These are phyloP conservation scores for Caradrina clavipalpis DNA, from an alignment of 2,888 invertebrate genomes.

Conservation along the genomic window DNA sequence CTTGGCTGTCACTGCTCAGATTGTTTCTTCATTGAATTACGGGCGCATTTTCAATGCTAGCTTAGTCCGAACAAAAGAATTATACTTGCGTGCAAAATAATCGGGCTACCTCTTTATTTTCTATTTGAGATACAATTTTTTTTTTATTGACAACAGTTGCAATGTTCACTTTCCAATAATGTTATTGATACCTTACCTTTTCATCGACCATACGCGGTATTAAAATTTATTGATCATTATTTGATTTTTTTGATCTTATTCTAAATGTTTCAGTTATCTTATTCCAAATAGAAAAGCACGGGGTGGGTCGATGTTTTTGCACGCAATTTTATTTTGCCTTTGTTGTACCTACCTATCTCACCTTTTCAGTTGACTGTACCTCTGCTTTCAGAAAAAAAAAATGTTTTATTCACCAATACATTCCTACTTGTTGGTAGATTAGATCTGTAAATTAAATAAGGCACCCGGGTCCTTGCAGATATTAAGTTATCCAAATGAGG, in stretches of 20 bases:
- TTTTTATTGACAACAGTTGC: too few relatives aligned
- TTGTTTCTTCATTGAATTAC: neutral
- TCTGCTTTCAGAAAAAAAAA: conserved; percentile 12
- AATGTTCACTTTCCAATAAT: too few relatives aligned
- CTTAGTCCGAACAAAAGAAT: neutral
- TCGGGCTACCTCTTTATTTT: too few relatives aligned
- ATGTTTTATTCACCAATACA: conserved; percentile 33
- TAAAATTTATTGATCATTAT: too few relatives aligned
- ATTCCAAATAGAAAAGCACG: too few relatives aligned
- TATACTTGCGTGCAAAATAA: too few relatives aligned
- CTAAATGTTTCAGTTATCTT: too few relatives aligned
- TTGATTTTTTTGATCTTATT: too few relatives aligned
- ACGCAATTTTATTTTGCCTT: conserved; percentile 1
- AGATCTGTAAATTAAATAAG: conserved; percentile 41
- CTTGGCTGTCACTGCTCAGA: neutral
- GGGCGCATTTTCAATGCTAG: neutral
- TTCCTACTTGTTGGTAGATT: conserved; percentile 54
- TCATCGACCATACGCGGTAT: too few relatives aligned
- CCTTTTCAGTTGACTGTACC: conserved; percentile 21
- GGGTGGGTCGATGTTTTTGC: too few relatives aligned
- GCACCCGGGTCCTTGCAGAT: conserved; percentile 32
- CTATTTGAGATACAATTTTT: too few relatives aligned
- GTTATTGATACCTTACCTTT: too few relatives aligned
- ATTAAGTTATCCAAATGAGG: conserved; percentile 24
- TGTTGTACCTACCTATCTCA: neutral